A percentile compares a stretch with the other conserved stretches of the same genome.
Evolutionary conservation across 2,113 vertebrate species (phyloP).

Genomic region (Phrynosoma platyrhinos): DNA sequence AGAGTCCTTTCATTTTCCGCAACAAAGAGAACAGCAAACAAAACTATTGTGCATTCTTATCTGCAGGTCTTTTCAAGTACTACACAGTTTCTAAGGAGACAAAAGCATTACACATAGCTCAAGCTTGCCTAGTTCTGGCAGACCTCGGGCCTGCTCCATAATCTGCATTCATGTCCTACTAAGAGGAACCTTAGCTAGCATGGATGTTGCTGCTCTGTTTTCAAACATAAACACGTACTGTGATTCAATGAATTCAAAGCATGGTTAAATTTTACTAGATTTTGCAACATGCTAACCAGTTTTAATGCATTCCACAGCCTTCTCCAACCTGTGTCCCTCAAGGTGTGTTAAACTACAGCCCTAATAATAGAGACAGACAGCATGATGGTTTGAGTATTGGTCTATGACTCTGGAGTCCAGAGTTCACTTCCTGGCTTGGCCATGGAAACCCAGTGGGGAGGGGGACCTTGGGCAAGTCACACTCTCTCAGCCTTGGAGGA

Average conservation of each 20-base stretch:
- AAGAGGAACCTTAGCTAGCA: background rate
- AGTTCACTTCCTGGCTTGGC: too few relatives aligned
- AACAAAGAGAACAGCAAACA: constrained; percentile 26
- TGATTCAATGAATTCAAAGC: background rate
- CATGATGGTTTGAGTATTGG: too few relatives aligned
- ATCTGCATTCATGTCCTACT: background rate
- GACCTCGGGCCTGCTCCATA: background rate
- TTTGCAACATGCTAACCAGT: background rate
- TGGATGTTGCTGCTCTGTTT: background rate
- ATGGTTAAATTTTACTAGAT: background rate
- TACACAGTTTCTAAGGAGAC: background rate
- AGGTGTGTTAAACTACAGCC: too few relatives aligned
- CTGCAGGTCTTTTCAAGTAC: background rate
- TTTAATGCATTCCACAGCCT: background rate
- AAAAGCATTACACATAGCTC: background rate
- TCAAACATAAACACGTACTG: background rate
- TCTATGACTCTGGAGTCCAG: too few relatives aligned
- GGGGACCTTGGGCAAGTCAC: too few relatives aligned
- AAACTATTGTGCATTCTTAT: constrained; percentile 13
- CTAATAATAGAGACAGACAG: too few relatives aligned
- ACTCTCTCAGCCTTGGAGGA: too few relatives aligned
- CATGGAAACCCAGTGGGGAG: too few relatives aligned
- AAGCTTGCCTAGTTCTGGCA: background rate
- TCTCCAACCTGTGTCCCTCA: too few relatives aligned
- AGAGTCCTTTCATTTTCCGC: background rate